Evolutionary conservation across 2,797 vertebrate genomes (phyloP).

Genomic region (Mallotus villosus): DNA sequence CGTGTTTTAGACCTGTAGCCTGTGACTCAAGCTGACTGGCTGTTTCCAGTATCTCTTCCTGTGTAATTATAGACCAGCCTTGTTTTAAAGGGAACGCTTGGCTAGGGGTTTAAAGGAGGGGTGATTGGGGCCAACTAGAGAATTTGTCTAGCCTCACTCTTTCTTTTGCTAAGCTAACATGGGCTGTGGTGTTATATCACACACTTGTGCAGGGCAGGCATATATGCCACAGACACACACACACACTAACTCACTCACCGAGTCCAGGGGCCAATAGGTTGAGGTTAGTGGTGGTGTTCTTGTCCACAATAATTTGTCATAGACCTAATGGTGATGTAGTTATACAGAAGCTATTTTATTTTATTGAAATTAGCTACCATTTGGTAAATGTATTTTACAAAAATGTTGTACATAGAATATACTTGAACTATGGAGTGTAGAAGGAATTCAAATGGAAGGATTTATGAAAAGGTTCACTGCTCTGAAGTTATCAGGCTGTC

Average conservation of each 20-base stretch:
- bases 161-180: conserved; percentile 3
- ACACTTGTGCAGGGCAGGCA: not conserved
- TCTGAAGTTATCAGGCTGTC: not conserved
- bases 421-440: too few species aligned
- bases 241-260: not conserved
- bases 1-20: conserved; percentile 61
- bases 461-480: not conserved
- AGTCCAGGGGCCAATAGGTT: not conserved
- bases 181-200: conserved; percentile 1
- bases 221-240: not conserved
- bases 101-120: conserved; percentile 59
- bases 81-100: conserved; percentile 69
- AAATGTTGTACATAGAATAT: too few species aligned
- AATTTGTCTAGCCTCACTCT: conserved; percentile 69
- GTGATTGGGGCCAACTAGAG: conserved; percentile 64
- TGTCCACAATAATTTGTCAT: not conserved
- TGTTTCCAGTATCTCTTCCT: conserved; percentile 72
- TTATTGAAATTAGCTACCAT: too few species aligned
- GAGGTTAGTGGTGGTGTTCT: conserved; percentile 3
- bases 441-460: too few species aligned
- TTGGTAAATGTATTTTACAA: too few species aligned
- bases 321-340: too few species aligned
- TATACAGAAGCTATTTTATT: too few species aligned
- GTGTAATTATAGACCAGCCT: conserved; percentile 77
- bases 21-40: conserved; percentile 74